These are phyloP conservation scores for Drosophila seclusa DNA, from an alignment of 2,888 invertebrate species.

Conservation along the genomic window DNA sequence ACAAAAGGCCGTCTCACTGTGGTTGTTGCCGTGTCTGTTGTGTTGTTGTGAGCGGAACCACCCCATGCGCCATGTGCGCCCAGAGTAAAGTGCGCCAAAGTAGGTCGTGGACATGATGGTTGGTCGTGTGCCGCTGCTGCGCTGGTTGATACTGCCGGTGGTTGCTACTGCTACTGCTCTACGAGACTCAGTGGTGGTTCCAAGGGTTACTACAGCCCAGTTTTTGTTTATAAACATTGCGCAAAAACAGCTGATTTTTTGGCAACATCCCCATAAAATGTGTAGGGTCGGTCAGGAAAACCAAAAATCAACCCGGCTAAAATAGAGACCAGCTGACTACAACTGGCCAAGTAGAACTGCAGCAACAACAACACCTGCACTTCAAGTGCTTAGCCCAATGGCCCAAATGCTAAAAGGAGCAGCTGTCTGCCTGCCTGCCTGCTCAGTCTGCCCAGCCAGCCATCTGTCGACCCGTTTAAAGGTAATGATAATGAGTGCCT, in stretches of 20 bases:
- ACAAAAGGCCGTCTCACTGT: constrained; percentile 59
- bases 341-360: constrained; percentile 1
- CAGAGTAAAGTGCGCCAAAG: constrained; percentile 75
- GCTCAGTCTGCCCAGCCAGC: constrained; percentile 20
- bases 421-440: constrained; percentile 26
- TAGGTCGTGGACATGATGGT: constrained; percentile 66
- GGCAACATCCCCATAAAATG: constrained; percentile 66
- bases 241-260: constrained; percentile 77
- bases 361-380: constrained; percentile 56
- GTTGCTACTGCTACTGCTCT: constrained; percentile 43
- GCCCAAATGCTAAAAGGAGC: constrained; percentile 22
- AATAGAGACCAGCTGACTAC: constrained; percentile 33
- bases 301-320: constrained; percentile 21
- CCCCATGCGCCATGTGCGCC: constrained; percentile 78
- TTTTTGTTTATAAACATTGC: constrained; percentile 79
- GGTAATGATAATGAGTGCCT: constrained; percentile 48
- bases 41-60: constrained; percentile 78
- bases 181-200: constrained; percentile 71
- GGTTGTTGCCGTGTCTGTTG: constrained; percentile 6
- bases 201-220: constrained; percentile 71
- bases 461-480: constrained; percentile 43
- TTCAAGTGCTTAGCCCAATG: constrained; percentile 51
- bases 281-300: constrained; percentile 58
- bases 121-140: constrained; percentile 55
- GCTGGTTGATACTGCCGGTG: constrained; percentile 21